phyloP scores from a whole-genome alignment of 2,888 invertebrate species.

The Tipula lateralis region DNA sequence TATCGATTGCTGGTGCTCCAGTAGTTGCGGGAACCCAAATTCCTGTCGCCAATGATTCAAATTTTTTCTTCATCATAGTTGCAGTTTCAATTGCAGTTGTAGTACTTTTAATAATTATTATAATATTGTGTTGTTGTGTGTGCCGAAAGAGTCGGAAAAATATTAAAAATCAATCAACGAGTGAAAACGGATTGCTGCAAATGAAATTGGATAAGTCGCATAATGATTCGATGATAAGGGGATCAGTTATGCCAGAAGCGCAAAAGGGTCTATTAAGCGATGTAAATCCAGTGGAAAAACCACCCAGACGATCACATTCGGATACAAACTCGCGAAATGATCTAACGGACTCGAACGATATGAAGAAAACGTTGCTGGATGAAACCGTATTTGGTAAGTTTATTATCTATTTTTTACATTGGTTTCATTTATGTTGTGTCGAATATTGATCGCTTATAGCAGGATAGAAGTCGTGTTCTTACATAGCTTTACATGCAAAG shows the following conservation, averaged over 20 bases:
- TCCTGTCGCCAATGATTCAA: not conserved
- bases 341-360: conserved; percentile 75
- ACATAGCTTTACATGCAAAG: too few relatives aligned
- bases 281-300: conserved; percentile 79
- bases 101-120: conserved; percentile 53
- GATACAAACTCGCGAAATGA: conserved; percentile 63
- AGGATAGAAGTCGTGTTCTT: too few relatives aligned
- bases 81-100: not conserved
- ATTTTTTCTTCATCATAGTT: not conserved
- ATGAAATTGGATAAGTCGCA: conserved; percentile 53
- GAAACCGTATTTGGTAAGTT: conserved; percentile 73
- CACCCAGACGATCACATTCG: conserved; percentile 70
- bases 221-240: conserved; percentile 65
- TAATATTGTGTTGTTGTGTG: conserved; percentile 51
- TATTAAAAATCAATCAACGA: conserved; percentile 52
- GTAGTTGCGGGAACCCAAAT: not conserved
- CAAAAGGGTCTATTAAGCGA: conserved; percentile 79
- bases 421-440: not conserved
- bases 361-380: conserved; percentile 74
- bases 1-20: conserved; percentile 46
- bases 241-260: conserved; percentile 73
- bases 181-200: conserved; percentile 46
- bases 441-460: too few relatives aligned
- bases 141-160: conserved; percentile 53
- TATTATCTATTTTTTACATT: conserved; percentile 25